phyloP scores from a whole-genome alignment of 2,113 vertebrate genomes.

The Ivindomyrus marchei region DNA sequence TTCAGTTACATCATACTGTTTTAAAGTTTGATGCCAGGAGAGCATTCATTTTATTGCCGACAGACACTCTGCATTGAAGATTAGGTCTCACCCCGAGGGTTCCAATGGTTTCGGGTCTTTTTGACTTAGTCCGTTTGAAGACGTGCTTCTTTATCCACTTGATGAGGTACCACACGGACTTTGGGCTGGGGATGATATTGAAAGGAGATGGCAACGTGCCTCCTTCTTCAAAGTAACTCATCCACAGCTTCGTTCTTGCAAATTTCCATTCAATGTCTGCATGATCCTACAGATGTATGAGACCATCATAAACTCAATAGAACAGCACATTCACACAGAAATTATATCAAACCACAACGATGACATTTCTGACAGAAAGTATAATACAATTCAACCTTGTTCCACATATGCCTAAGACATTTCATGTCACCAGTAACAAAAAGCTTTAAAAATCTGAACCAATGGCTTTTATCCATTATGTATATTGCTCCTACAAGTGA shows the following conservation, averaged over 20 bases:
- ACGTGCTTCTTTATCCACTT: conserved; percentile 81
- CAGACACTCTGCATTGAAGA: neutral
- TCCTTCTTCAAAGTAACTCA: conserved; percentile 99
- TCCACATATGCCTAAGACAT: neutral
- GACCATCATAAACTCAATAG: conserved; percentile 6
- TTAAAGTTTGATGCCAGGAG: neutral
- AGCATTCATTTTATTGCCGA: neutral
- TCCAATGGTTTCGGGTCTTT: conserved; percentile 78
- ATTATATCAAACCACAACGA: neutral
- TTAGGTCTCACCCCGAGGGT: conserved; percentile 77
- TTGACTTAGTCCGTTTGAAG: conserved; percentile 73
- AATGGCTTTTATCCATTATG: neutral
- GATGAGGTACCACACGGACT: conserved; percentile 85
- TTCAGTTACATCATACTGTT: neutral
- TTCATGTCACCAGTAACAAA: neutral
- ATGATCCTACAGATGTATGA: conserved; percentile 73
- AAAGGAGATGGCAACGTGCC: conserved; percentile 93
- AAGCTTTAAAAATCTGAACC: neutral
- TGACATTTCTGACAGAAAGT: neutral
- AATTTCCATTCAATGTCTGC: conserved; percentile 99
- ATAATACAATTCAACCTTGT: neutral
- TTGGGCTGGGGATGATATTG: conserved; percentile 94
- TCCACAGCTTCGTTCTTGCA: conserved; percentile 97
- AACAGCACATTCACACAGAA: neutral
- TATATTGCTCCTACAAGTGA: neutral